Percentiles rank a stretch among this genome's conserved stretches.
These are phyloP conservation scores for Drosophila fuyamai DNA, from an alignment of 1,140 invertebrate species.

Conservation along the genomic window DNA sequence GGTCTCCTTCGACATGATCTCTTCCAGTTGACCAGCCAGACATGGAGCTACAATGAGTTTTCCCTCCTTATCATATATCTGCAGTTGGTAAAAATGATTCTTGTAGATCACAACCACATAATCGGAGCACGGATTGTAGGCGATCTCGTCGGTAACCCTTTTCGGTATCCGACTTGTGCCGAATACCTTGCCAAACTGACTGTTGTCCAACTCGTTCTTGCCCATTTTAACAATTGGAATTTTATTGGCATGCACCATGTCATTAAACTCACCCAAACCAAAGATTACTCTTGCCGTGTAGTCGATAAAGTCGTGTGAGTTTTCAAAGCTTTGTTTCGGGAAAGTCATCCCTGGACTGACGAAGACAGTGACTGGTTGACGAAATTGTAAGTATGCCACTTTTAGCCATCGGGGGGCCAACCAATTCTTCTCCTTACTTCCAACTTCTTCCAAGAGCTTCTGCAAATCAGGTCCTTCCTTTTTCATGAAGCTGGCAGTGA, in stretches of 20 bases:
- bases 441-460: conserved; percentile 87
- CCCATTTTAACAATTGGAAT: conserved; percentile 92
- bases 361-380: conserved; percentile 90
- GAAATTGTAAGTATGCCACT: conserved; percentile 90
- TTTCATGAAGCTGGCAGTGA: conserved; percentile 89
- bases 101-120: conserved; percentile 93
- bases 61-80: conserved; percentile 88
- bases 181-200: conserved; percentile 94
- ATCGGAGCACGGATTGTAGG: conserved; percentile 87
- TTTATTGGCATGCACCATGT: conserved; percentile 89
- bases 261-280: conserved; percentile 89
- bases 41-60: conserved; percentile 41
- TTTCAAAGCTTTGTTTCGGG: conserved; percentile 88
- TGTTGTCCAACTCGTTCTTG: conserved; percentile 93
- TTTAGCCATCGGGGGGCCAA: conserved; percentile 92
- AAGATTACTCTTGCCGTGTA: conserved; percentile 90
- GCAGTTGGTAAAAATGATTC: conserved; percentile 92
- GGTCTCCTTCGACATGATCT: conserved; percentile 85
- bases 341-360: conserved; percentile 93
- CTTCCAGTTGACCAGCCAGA: conserved; percentile 84
- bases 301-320: conserved; percentile 86
- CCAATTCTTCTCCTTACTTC: conserved; percentile 89
- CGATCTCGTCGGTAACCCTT: conserved; percentile 87
- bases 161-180: conserved; percentile 93
- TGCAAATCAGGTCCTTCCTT: conserved; percentile 90